phyloP scores from a whole-genome alignment of 2,797 vertebrate genomes.

The Cygnus olor region DNA sequence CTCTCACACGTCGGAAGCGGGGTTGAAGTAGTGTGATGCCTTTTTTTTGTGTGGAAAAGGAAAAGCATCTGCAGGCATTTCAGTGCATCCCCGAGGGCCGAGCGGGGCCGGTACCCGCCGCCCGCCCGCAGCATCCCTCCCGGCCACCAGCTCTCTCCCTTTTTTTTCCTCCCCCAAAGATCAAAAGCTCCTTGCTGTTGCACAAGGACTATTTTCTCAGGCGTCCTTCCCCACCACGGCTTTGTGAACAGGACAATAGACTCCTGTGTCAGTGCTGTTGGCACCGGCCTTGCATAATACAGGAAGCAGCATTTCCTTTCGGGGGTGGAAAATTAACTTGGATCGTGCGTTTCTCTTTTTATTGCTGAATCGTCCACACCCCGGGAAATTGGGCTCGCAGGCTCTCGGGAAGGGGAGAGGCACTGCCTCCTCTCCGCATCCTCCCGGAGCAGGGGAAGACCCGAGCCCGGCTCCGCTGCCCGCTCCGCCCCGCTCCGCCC shows the following conservation, averaged over 20 bases:
- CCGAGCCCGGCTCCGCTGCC: background rate
- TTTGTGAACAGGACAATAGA: constrained; percentile 84
- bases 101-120: background rate
- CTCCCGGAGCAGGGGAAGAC: constrained; percentile 4
- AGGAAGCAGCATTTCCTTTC: constrained; percentile 86
- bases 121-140: background rate
- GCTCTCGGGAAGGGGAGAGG: constrained; percentile 76
- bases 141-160: background rate
- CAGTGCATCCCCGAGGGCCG: background rate
- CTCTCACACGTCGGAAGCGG: background rate
- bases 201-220: constrained; percentile 80
- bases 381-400: constrained; percentile 77
- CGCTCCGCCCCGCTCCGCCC: background rate
- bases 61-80: constrained; percentile 6
- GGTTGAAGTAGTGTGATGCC: background rate
- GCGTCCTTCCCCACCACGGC: constrained; percentile 77
- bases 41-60: constrained; percentile 6
- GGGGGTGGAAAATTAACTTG: constrained; percentile 85
- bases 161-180: constrained; percentile 42
- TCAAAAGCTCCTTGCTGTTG: constrained; percentile 76
- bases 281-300: constrained; percentile 83
- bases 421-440: constrained; percentile 65
- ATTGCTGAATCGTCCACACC: constrained; percentile 83
- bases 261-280: constrained; percentile 82
- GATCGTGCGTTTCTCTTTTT: constrained; percentile 83